A percentile compares a stretch with the other conserved stretches of the same genome.
Evolutionary conservation across 2,888 invertebrate genomes (phyloP).

Genomic region (Branchinecta sandiegonensis): DNA sequence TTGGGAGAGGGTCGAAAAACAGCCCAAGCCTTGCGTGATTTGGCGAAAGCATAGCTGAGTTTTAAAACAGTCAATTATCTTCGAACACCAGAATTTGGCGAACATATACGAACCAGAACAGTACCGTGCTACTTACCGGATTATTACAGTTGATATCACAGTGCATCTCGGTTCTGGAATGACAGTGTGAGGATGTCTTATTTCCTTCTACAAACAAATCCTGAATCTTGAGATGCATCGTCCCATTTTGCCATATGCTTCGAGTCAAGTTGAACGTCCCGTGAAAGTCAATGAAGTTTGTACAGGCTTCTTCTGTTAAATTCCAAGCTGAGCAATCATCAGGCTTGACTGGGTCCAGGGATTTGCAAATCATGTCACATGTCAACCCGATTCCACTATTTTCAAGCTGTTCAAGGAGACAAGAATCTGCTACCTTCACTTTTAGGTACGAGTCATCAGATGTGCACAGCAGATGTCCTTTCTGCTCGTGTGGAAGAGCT

Average conservation of each 20-base stretch:
- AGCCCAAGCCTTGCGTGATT: no score
- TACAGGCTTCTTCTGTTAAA: neutral
- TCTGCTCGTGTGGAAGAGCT: neutral
- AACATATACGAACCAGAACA: no score
- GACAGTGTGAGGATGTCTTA: neutral
- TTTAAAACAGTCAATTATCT: no score
- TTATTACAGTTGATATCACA: slow-evolving; percentile 3
- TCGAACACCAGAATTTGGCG: no score
- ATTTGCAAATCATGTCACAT: neutral
- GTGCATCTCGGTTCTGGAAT: neutral
- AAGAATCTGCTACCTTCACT: neutral
- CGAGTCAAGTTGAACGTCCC: neutral
- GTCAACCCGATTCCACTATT: neutral
- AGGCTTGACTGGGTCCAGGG: neutral
- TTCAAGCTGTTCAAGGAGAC: neutral
- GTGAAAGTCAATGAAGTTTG: neutral
- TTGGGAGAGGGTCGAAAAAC: no score
- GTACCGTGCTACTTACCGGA: neutral
- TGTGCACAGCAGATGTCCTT: neutral
- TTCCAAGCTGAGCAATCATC: neutral
- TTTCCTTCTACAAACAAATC: neutral
- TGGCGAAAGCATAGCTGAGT: no score
- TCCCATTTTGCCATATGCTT: neutral
- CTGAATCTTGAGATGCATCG: neutral
- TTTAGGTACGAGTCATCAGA: neutral